Percentiles rank a stretch among this genome's conserved stretches.
phyloP scores from a whole-genome alignment of 2,888 invertebrate species.

The Tiphia femorata region DNA sequence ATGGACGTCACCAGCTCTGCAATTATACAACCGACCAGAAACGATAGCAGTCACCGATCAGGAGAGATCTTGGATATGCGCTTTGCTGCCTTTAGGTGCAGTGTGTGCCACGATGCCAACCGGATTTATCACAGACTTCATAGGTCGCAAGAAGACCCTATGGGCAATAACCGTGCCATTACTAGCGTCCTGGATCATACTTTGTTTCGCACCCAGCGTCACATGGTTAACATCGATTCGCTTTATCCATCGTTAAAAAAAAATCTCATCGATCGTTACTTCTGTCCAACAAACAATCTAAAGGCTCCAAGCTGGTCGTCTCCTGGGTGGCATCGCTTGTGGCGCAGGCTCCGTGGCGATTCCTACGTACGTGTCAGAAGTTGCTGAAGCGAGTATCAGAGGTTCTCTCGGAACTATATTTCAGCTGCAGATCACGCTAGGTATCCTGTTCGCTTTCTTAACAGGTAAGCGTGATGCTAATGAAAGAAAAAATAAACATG shows the following conservation, averaged over 20 bases:
- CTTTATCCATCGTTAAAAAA: neutral
- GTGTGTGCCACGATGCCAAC: constrained; percentile 77
- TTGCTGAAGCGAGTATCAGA: constrained; percentile 78
- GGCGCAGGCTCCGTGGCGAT: constrained; percentile 80
- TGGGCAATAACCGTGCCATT: constrained; percentile 44
- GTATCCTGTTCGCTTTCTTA: constrained; percentile 77
- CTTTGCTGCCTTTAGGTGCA: constrained; percentile 78
- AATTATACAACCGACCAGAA: constrained; percentile 49
- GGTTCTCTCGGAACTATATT: constrained; percentile 84
- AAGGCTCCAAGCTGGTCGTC: too few relatives aligned
- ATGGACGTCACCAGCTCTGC: constrained; percentile 74
- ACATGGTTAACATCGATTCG: constrained; percentile 53
- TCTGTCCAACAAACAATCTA: neutral
- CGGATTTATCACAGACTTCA: constrained; percentile 73
- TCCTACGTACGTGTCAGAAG: constrained; percentile 89
- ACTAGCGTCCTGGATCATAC: constrained; percentile 62
- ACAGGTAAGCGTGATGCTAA: constrained; percentile 70
- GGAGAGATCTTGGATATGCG: constrained; percentile 80
- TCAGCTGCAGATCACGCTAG: constrained; percentile 77
- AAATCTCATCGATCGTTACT: neutral
- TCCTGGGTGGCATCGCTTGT: constrained; percentile 75
- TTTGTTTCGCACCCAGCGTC: constrained; percentile 75
- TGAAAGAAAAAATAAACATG: neutral
- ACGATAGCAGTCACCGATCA: constrained; percentile 66
- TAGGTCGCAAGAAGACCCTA: constrained; percentile 54